phyloP scores from a whole-genome alignment of 1,140 invertebrate genomes.

The Bilobella aurantiaca region DNA sequence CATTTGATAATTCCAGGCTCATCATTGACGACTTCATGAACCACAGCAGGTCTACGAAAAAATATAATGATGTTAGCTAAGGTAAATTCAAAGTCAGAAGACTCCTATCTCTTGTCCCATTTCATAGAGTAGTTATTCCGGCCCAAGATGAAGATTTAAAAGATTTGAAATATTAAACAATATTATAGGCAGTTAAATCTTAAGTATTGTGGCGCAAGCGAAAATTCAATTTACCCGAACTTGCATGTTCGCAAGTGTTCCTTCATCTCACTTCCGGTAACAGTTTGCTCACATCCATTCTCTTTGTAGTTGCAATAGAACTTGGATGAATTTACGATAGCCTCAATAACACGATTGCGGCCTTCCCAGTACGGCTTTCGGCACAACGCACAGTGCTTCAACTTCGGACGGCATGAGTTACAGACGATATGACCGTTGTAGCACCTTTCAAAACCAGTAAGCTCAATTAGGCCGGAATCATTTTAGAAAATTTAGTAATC shows the following conservation, averaged over 20 bases:
- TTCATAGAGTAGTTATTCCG: too few relatives aligned
- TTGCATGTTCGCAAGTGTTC: neutral
- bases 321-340: neutral
- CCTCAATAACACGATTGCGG: neutral
- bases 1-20: neutral
- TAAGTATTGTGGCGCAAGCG: neutral
- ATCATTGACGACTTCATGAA: neutral
- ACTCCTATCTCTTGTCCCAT: too few relatives aligned
- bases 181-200: neutral
- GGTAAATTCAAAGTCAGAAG: too few relatives aligned
- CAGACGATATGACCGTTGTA: conserved; percentile 2
- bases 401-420: neutral
- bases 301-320: neutral
- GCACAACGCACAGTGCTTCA: neutral
- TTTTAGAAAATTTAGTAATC: neutral
- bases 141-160: too few relatives aligned
- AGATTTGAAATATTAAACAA: too few relatives aligned
- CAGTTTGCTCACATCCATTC: neutral
- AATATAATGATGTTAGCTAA: neutral
- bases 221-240: neutral
- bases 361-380: neutral
- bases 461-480: neutral
- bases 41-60: neutral
- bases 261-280: neutral
- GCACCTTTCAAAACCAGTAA: neutral